Evolutionary conservation across 2,797 vertebrate species (phyloP).

Genomic region (Eulemur coronatus): DNA sequence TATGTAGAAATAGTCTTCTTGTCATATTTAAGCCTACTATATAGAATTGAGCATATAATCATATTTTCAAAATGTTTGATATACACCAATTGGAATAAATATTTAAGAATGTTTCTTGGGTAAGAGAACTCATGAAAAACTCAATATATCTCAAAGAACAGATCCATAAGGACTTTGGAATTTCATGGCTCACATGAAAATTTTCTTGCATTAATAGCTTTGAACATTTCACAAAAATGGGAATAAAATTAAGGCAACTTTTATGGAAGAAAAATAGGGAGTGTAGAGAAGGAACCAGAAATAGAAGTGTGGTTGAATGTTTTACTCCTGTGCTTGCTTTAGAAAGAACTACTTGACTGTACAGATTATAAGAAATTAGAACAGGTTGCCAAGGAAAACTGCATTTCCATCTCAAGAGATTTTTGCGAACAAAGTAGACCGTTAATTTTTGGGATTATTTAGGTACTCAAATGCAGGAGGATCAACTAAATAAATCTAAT

Average conservation of each 20-base stretch:
- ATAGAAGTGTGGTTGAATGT: not conserved
- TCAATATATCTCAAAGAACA: not conserved
- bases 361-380: not conserved
- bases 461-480: not conserved
- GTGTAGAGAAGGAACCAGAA: not conserved
- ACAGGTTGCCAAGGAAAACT: not conserved
- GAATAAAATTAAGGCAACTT: slow-evolving; percentile 12
- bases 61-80: not conserved
- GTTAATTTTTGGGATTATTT: not conserved
- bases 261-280: not conserved
- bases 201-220: slow-evolving; percentile 27
- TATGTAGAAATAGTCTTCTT: not conserved
- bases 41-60: not conserved
- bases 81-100: not conserved
- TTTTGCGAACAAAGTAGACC: not conserved
- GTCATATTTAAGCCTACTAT: not conserved
- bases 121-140: not conserved
- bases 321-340: not conserved
- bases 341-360: not conserved
- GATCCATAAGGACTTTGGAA: not conserved
- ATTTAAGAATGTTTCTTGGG: not conserved
- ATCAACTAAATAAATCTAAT: slow-evolving; percentile 6
- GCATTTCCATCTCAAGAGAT: not conserved
- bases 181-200: not conserved
- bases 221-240: slow-evolving; percentile 23